These are phyloP conservation scores for Gymnothorax reevesii DNA, from an alignment of 2,797 vertebrate genomes.

Conservation along the genomic window DNA sequence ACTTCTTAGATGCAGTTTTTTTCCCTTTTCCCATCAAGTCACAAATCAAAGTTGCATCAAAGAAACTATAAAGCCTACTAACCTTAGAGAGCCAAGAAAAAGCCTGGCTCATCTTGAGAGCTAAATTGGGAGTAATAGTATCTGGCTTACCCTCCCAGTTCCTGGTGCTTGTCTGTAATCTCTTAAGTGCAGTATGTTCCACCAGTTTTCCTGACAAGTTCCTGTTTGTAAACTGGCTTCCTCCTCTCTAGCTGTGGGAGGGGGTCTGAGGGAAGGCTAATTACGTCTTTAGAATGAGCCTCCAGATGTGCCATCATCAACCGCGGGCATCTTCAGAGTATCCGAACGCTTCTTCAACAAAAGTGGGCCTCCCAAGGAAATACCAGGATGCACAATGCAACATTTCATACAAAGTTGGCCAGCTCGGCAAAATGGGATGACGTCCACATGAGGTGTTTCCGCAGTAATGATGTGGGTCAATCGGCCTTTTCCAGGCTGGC, in stretches of 20 bases:
- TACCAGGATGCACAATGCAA: not conserved
- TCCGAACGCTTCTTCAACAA: not conserved
- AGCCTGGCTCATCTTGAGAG: not conserved
- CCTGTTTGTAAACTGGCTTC: conserved; percentile 4
- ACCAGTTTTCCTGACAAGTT: not conserved
- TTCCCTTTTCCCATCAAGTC: conserved; percentile 14
- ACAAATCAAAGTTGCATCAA: not conserved
- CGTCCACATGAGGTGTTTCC: not conserved
- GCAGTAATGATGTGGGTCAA: not conserved
- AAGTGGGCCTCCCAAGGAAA: not conserved
- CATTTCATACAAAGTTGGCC: not conserved
- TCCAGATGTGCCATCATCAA: conserved; percentile 5
- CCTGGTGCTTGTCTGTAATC: not conserved
- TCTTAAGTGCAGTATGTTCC: not conserved
- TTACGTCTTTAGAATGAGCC: not conserved
- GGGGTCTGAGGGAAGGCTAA: not conserved
- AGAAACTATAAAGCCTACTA: not conserved
- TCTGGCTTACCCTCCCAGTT: not conserved
- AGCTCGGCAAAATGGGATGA: not conserved
- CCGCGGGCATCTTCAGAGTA: not conserved
- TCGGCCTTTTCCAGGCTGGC: not conserved
- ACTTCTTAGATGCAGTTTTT: conserved; percentile 6
- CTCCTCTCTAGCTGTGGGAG: not conserved
- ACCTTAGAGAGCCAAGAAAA: not conserved
- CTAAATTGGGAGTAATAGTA: not conserved